phyloP scores from a whole-genome alignment of 2,888 invertebrate species.

The Adela reaumurella region DNA sequence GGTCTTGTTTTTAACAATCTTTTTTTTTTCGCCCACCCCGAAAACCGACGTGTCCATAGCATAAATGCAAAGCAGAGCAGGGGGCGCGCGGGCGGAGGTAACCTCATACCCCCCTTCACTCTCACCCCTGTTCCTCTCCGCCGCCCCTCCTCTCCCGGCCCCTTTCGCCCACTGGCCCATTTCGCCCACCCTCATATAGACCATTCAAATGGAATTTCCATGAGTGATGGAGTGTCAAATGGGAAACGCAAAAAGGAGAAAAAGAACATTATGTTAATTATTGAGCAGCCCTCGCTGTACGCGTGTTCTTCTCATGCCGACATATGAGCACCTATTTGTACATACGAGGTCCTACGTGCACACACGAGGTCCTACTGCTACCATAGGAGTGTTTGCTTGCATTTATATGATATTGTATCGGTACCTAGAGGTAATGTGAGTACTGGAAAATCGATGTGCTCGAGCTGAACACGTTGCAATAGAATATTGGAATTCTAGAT shows the following conservation, averaged over 20 bases:
- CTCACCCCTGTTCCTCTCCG: too few species aligned
- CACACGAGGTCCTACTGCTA: too few species aligned
- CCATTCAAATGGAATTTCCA: slow-evolving; percentile 58
- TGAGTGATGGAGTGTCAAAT: slow-evolving; percentile 59
- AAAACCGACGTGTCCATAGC: slow-evolving; percentile 53
- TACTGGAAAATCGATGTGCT: too few species aligned
- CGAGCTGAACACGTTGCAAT: too few species aligned
- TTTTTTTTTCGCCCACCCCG: slow-evolving; percentile 48
- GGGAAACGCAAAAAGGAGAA: slow-evolving; percentile 53
- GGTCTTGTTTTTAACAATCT: slow-evolving; percentile 55
- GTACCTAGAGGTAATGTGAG: too few species aligned
- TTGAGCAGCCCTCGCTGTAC: slow-evolving; percentile 26
- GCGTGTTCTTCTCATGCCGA: slow-evolving; percentile 20
- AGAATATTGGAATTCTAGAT: too few species aligned
- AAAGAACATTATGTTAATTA: slow-evolving; percentile 56
- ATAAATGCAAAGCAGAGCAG: slow-evolving; percentile 52
- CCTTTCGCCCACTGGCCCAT: neutral
- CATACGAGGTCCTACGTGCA: too few species aligned
- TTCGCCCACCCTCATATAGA: slow-evolving; percentile 40
- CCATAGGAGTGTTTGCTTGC: too few species aligned
- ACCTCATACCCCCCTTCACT: too few species aligned
- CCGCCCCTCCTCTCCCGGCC: too few species aligned
- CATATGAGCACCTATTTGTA: too few species aligned
- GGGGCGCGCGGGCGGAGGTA: slow-evolving; percentile 2
- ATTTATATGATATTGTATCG: too few species aligned